Conservation (phyloP, 2,797 vertebrate species). For the Antrozous pallidus region DNA sequence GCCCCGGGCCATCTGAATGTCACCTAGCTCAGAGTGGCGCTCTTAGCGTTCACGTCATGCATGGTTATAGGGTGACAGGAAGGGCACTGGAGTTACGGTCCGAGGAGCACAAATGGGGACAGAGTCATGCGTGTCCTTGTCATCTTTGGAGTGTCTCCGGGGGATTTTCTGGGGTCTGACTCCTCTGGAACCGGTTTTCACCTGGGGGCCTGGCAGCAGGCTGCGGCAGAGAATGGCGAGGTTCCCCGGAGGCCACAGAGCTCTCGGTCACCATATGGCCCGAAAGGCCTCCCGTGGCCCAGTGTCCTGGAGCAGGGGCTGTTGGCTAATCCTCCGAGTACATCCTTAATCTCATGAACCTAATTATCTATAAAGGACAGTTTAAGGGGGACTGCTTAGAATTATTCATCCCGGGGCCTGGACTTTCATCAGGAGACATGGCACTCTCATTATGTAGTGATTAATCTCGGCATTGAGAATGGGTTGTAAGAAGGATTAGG, state of each 20-base stretch:
- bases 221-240: slow-evolving; percentile 84
- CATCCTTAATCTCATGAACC: slow-evolving; percentile 80
- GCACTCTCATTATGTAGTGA: slow-evolving; percentile 64
- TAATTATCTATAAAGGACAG: slow-evolving; percentile 81
- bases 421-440: slow-evolving; percentile 28
- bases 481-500: slow-evolving; percentile 64
- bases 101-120: neutral
- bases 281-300: slow-evolving; percentile 75
- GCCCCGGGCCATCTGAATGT: neutral
- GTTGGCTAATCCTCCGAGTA: slow-evolving; percentile 75
- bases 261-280: slow-evolving; percentile 82
- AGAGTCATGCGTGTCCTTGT: slow-evolving; percentile 41
- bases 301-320: slow-evolving; percentile 74
- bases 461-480: slow-evolving; percentile 57
- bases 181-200: slow-evolving; percentile 84
- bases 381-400: slow-evolving; percentile 76
- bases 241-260: slow-evolving; percentile 78
- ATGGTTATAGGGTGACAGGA: neutral
- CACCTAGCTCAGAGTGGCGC: neutral
- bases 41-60: neutral
- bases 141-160: slow-evolving; percentile 70
- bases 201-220: slow-evolving; percentile 82
- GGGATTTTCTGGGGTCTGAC: slow-evolving; percentile 75
- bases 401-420: slow-evolving; percentile 66
- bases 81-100: neutral